Base-by-base conservation (phyloP, 2,888 invertebrate species). In the Ceratothoa steindachneri region DNA sequence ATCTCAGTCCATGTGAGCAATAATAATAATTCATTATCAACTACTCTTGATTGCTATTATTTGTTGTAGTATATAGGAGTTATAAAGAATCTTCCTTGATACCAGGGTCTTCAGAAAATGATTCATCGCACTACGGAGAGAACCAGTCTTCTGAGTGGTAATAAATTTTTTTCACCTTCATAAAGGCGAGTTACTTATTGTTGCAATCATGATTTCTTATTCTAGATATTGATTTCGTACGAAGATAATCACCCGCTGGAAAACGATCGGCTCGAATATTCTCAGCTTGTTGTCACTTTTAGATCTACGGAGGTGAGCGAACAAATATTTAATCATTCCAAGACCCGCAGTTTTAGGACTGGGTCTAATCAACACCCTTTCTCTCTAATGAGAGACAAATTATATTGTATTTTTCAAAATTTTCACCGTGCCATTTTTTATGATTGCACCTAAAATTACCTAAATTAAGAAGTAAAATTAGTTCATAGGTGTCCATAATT, bases 1-100 rank as follows among this genome's bases (percentile, higher is more conserved):
- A 91, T 95, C 82, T 90, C 90, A 77, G 87, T 90, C 68, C 93
- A 93, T 84, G 92, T 92, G 84, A 89, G 90, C n/a, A n/a, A n/a
- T n/a, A 86, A 1, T 30, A 30, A n/a, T 5, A 15, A 22, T 22
- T 24, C 15, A 67, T 19, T 22, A 19, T 12, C 7, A 41, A 41
- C 19, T 12, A 9, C 27, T 28, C 2, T 66, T 28, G 9, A 28
- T 12, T 67, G 15, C 5, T 9, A 60, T 5, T 24, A 24, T 9
- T 60, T 7, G 24, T 60, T 24, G 7, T n/a, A 60, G 60, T 60
- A 24, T 24, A 9, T 9, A 24, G 22, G 19, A 9, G 24, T 5
- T 60, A 22, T 9, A 60, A 60, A 9, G 60, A 60, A 60, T 24
- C 7, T 60, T 9, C 60, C 12, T 51, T 51, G 2, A 4, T 19